Conservation (phyloP, 2,888 invertebrate species). For the Volucella bombylans region DNA sequence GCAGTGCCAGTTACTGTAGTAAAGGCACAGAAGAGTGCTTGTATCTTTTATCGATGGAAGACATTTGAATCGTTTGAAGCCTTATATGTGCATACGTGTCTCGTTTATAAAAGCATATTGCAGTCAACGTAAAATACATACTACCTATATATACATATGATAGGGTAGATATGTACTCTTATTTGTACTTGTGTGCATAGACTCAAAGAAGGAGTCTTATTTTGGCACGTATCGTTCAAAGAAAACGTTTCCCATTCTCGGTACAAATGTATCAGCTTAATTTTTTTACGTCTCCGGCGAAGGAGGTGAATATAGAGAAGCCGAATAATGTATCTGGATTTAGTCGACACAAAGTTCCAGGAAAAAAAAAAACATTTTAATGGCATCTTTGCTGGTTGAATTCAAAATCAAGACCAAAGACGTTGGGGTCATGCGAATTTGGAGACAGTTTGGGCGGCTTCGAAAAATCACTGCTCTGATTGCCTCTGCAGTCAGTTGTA, state of each 20-base stretch:
- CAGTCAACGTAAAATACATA: conserved; percentile 38
- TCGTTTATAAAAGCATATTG: conserved; percentile 67
- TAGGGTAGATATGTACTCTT: background rate
- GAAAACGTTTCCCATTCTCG: conserved; percentile 14
- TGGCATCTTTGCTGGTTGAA: conserved; percentile 51
- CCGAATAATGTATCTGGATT: background rate
- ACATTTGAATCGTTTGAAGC: conserved; percentile 65
- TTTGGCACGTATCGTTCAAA: conserved; percentile 62
- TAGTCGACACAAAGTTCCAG: conserved; percentile 30
- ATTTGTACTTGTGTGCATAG: background rate
- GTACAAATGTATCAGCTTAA: conserved; percentile 46
- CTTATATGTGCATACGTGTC: conserved; percentile 71
- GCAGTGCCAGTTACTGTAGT: conserved; percentile 25
- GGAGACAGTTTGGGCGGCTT: conserved; percentile 8
- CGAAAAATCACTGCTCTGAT: conserved; percentile 34
- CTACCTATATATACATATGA: too few species aligned
- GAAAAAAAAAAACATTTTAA: conserved; percentile 48
- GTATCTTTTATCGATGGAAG: conserved; percentile 62
- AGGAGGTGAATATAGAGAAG: background rate
- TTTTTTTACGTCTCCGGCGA: conserved; percentile 24
- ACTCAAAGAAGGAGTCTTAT: conserved; percentile 22
- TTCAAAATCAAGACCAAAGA: conserved; percentile 47
- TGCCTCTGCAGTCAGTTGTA: conserved; percentile 30
- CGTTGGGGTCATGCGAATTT: background rate
- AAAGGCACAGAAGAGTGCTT: conserved; percentile 50